Evolutionary conservation across 1,140 invertebrate species (phyloP).

Genomic region (Drosophila littoralis): DNA sequence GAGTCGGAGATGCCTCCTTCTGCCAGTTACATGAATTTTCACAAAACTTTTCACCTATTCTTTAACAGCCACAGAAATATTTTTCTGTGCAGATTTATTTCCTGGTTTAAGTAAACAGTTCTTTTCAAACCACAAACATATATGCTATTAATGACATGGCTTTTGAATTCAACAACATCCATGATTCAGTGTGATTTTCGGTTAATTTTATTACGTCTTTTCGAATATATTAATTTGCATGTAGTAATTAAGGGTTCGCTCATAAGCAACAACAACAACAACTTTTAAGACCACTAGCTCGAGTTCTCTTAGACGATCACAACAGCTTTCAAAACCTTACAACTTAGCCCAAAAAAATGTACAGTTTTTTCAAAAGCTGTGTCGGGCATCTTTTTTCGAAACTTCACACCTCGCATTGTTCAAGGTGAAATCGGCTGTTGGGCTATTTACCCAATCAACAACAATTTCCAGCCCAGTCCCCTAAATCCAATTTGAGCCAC

Average conservation of each 20-base stretch:
- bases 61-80: too few relatives aligned
- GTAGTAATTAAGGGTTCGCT: neutral
- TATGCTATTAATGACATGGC: too few relatives aligned
- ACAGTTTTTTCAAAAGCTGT: conserved; percentile 52
- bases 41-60: too few relatives aligned
- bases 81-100: too few relatives aligned
- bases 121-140: too few relatives aligned
- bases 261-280: neutral
- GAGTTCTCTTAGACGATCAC: neutral
- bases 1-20: too few relatives aligned
- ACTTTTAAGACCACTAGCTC: neutral
- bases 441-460: conserved; percentile 55
- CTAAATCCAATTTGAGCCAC: conserved; percentile 54
- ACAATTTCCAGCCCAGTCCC: conserved; percentile 7
- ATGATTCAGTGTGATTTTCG: neutral
- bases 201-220: neutral
- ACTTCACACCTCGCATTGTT: conserved; percentile 28
- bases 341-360: conserved; percentile 2
- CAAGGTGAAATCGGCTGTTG: conserved; percentile 49
- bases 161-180: neutral
- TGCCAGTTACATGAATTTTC: too few relatives aligned
- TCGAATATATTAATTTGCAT: neutral
- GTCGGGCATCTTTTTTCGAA: conserved; percentile 5
- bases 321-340: neutral
- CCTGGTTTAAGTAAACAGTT: too few relatives aligned